Conservation (phyloP, 2,797 vertebrate genomes). For the Sciurus vulgaris region DNA sequence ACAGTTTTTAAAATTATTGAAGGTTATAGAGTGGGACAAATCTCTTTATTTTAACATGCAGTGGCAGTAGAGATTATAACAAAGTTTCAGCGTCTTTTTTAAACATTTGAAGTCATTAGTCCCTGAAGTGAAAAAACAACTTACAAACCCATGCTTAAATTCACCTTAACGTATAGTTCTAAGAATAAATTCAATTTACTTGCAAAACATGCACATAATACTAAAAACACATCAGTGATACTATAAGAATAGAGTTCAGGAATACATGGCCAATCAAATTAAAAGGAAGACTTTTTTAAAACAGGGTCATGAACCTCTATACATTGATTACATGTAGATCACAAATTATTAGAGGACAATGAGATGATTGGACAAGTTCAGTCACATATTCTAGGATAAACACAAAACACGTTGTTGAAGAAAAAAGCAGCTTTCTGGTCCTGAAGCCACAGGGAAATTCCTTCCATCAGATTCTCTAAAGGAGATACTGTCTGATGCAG, state of each 20-base stretch:
- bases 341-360: not conserved
- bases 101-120: not conserved
- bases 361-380: not conserved
- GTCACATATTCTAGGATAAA: not conserved
- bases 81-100: not conserved
- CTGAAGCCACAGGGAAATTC: not conserved
- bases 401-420: not conserved
- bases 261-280: not conserved
- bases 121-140: not conserved
- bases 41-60: not conserved
- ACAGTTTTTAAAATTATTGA: not conserved
- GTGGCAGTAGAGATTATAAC: constrained; percentile 34
- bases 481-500: not conserved
- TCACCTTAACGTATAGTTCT: not conserved
- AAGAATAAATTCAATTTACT: not conserved
- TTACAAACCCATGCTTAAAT: not conserved
- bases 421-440: not conserved
- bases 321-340: not conserved
- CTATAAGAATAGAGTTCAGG: not conserved
- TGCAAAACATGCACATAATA: not conserved
- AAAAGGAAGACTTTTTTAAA: too few species aligned
- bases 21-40: not conserved
- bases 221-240: not conserved
- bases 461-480: not conserved
- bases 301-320: not conserved